These are phyloP conservation scores for Apodemia hepburni DNA, from an alignment of 2,888 invertebrate species.

Conservation along the genomic window DNA sequence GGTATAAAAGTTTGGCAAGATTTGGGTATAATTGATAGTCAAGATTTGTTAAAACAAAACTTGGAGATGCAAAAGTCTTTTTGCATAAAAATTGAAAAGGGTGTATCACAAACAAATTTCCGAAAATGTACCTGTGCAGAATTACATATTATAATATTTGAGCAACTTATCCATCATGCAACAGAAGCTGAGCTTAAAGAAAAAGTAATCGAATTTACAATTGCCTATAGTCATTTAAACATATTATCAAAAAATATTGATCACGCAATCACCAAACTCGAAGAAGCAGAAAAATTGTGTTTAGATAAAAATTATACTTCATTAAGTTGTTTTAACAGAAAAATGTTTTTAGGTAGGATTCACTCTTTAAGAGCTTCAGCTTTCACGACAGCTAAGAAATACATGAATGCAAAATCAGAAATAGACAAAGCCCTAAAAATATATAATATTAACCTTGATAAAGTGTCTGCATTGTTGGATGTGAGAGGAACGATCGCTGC, in stretches of 20 bases:
- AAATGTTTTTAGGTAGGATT: conserved; percentile 55
- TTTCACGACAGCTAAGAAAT: conserved; percentile 44
- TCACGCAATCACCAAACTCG: conserved; percentile 46
- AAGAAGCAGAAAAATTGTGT: conserved; percentile 53
- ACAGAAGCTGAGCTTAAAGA: conserved; percentile 56
- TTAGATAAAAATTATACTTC: conserved; percentile 35
- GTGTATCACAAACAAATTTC: conserved; percentile 55
- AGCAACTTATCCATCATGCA: conserved; percentile 65
- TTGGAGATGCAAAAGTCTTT: conserved; percentile 39
- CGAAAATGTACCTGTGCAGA: conserved; percentile 60
- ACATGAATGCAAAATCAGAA: conserved; percentile 48
- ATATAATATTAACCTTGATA: conserved; percentile 52
- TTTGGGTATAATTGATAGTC: conserved; percentile 55
- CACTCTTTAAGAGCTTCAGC: conserved; percentile 56
- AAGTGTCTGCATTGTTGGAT: conserved; percentile 46
- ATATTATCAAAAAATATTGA: conserved; percentile 50
- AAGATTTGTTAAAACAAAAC: conserved; percentile 40
- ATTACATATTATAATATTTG: conserved; percentile 54
- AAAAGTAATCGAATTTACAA: conserved; percentile 56
- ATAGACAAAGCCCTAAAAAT: conserved; percentile 51
- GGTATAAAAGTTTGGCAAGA: conserved; percentile 52
- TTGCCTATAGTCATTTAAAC: conserved; percentile 51
- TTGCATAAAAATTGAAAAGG: conserved; percentile 51
- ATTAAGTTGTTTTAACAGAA: conserved; percentile 41
- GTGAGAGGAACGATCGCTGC: conserved; percentile 40